Percentiles rank a stretch among this genome's conserved stretches.
phyloP scores from a whole-genome alignment of 2,113 vertebrate species.

The Patagioenas fasciata region DNA sequence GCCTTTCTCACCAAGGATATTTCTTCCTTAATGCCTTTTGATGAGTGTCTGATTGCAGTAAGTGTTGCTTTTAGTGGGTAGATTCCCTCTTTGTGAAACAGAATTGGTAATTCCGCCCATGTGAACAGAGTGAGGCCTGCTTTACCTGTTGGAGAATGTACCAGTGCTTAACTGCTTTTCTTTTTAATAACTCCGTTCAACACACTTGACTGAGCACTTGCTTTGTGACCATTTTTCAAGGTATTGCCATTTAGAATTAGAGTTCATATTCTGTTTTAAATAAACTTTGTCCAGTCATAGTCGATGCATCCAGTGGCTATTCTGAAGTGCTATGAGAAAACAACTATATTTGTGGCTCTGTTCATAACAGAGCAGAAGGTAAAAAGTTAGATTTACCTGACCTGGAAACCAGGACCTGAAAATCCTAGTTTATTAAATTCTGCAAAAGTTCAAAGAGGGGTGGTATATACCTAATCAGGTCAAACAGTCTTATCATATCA shows the following conservation, averaged over 20 bases:
- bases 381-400: background rate
- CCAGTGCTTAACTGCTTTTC: slow-evolving; percentile 35
- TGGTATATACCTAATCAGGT: background rate
- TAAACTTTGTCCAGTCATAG: background rate
- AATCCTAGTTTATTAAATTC: background rate
- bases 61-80: slow-evolving; percentile 3
- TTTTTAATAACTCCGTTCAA: slow-evolving; percentile 9
- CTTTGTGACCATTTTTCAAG: background rate
- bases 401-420: background rate
- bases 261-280: background rate
- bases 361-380: background rate
- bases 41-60: slow-evolving; percentile 29
- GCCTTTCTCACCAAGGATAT: slow-evolving; percentile 1
- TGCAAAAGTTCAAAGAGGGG: background rate
- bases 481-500: background rate
- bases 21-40: slow-evolving; percentile 24
- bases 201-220: slow-evolving; percentile 5
- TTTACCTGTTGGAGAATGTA: slow-evolving; percentile 3
- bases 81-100: background rate
- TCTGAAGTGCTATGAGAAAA: background rate
- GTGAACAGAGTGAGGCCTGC: background rate
- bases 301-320: background rate
- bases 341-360: background rate
- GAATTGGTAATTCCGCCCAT: background rate
- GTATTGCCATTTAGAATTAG: background rate